A percentile compares a stretch with the other conserved stretches of the same genome.
These are phyloP conservation scores for Phainopepla nitens DNA, from an alignment of 2,113 vertebrate species.

Conservation along the genomic window DNA sequence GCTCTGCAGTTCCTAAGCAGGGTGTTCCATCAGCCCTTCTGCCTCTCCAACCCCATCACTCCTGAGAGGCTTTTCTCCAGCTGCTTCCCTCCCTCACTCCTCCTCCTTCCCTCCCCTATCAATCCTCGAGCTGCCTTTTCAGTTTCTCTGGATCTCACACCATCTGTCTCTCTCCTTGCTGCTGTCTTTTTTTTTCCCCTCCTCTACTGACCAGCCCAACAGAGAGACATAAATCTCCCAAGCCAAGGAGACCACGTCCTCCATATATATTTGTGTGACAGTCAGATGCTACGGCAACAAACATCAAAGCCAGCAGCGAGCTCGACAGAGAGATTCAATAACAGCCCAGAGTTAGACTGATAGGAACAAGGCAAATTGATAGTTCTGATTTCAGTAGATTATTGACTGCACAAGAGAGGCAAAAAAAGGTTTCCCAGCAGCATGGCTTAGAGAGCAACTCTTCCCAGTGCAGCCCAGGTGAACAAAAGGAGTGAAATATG, in stretches of 20 bases:
- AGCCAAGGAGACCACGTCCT: conserved; percentile 42
- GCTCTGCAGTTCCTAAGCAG: background rate
- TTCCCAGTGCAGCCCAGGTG: background rate
- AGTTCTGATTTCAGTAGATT: conserved; percentile 48
- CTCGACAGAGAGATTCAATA: conserved; percentile 9
- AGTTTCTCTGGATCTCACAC: background rate
- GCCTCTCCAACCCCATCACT: background rate
- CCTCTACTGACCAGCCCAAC: conserved; percentile 31
- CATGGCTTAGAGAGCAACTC: background rate
- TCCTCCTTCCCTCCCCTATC: background rate
- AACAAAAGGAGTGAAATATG: background rate
- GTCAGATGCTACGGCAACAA: background rate
- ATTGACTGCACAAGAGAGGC: conserved; percentile 24
- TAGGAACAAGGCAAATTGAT: conserved; percentile 40
- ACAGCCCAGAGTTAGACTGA: background rate
- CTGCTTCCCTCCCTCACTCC: background rate
- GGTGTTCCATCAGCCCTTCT: background rate
- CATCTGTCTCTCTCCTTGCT: conserved; percentile 17
- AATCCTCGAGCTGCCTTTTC: background rate
- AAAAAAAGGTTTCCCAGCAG: conserved; percentile 2
- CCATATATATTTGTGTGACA: background rate
- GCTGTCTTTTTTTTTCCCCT: background rate
- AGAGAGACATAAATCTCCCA: conserved; percentile 31
- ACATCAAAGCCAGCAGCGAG: conserved; percentile 19
- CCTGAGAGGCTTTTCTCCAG: background rate